A percentile compares a stretch with the other conserved stretches of the same genome.
phyloP scores from a whole-genome alignment of 2,888 invertebrate genomes.

The Drosophila recens region DNA sequence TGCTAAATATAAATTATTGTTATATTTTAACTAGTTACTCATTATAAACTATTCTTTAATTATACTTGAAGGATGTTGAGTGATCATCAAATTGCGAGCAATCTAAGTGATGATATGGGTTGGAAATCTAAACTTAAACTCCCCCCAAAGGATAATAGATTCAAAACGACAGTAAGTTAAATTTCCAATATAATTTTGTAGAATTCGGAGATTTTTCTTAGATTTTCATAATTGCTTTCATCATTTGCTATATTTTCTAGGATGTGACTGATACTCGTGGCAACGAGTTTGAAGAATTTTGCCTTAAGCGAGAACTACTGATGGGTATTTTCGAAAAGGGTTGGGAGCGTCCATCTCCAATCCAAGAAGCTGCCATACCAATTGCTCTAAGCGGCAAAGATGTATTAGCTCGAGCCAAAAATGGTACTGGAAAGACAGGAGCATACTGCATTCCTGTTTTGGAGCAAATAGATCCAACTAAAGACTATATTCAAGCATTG shows the following conservation, averaged over 20 bases:
- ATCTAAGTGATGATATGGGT: slow-evolving; percentile 89
- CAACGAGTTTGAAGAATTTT: slow-evolving; percentile 99
- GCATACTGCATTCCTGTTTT: slow-evolving; percentile 99
- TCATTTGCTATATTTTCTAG: slow-evolving; percentile 85
- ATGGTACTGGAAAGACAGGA: slow-evolving; percentile 99
- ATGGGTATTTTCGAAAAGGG: slow-evolving; percentile 99
- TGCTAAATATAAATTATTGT: too few species aligned
- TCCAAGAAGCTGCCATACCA: slow-evolving; percentile 99
- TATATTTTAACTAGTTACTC: background rate
- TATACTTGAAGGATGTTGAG: slow-evolving; percentile 64
- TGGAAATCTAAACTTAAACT: slow-evolving; percentile 99
- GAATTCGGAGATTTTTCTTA: too few species aligned
- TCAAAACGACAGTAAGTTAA: slow-evolving; percentile 96
- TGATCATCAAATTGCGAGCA: slow-evolving; percentile 75
- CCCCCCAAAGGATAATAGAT: slow-evolving; percentile 98
- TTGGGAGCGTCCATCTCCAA: slow-evolving; percentile 99
- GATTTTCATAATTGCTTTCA: background rate
- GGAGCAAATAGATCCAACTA: slow-evolving; percentile 95
- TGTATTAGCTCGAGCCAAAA: slow-evolving; percentile 99
- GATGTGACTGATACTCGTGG: slow-evolving; percentile 99
- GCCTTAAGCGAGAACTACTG: slow-evolving; percentile 97
- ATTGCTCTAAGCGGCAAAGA: slow-evolving; percentile 99
- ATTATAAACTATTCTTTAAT: background rate
- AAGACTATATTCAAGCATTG: slow-evolving; percentile 98
- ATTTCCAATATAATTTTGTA: background rate